phyloP scores from a whole-genome alignment of 2,797 vertebrate genomes.

The Ciconia nigra region DNA sequence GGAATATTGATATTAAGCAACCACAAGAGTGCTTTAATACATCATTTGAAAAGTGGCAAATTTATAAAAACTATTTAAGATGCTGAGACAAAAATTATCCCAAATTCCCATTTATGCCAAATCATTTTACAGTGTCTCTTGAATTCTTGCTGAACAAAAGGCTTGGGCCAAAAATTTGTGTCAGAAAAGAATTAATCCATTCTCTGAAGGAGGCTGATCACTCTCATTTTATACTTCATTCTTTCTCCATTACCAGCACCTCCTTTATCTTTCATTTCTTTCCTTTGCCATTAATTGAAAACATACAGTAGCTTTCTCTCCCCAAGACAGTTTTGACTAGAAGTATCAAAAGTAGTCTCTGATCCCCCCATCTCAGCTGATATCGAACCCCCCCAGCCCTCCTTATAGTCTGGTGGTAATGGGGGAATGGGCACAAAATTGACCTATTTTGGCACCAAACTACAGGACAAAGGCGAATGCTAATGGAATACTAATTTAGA shows the following conservation, averaged over 20 bases:
- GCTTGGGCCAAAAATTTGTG: not conserved
- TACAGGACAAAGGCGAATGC: not conserved
- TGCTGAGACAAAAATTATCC: not conserved
- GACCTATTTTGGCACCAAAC: not conserved
- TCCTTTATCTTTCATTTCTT: not conserved
- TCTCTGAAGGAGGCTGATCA: not conserved
- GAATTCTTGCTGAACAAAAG: not conserved
- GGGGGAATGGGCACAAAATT: not conserved
- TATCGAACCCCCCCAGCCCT: accelerated
- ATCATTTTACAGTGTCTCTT: not conserved
- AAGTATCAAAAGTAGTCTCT: not conserved
- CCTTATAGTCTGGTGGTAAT: not conserved
- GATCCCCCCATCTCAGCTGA: not conserved
- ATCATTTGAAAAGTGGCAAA: not conserved
- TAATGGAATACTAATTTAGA: not conserved
- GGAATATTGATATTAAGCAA: not conserved
- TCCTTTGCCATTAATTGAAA: not conserved
- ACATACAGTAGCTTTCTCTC: not conserved
- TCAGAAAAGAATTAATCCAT: slow-evolving; percentile 13
- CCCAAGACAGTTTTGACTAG: not conserved
- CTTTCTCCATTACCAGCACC: not conserved
- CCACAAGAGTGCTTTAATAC: not conserved
- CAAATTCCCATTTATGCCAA: not conserved
- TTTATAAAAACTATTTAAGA: slow-evolving; percentile 2
- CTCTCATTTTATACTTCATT: not conserved